Conservation (phyloP, 2,888 invertebrate species). For the Carabus problematicus region DNA sequence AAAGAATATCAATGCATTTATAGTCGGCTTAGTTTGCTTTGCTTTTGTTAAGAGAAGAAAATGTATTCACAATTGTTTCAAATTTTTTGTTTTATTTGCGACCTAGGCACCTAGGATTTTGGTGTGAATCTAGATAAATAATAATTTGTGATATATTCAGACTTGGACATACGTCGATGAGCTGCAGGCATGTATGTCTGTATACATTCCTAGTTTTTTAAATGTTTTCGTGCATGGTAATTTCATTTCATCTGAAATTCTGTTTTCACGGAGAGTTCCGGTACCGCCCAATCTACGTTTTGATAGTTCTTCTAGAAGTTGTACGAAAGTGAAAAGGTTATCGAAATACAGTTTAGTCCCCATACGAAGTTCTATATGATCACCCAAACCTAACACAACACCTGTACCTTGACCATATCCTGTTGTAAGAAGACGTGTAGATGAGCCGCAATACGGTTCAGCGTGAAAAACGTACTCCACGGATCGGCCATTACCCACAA, state of each 20-base stretch:
- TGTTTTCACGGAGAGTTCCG: conserved; percentile 39
- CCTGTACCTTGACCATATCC: conserved; percentile 40
- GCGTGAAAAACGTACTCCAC: conserved; percentile 47
- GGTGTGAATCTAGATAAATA: too few relatives aligned
- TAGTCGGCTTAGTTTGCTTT: too few relatives aligned
- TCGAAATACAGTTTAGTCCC: conserved; percentile 44
- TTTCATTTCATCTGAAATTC: conserved; percentile 23
- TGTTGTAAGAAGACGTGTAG: conserved; percentile 32
- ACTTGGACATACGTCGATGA: too few relatives aligned
- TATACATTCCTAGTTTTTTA: too few relatives aligned
- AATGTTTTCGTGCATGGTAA: conserved; percentile 7
- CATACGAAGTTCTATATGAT: conserved; percentile 34
- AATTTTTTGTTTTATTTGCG: too few relatives aligned
- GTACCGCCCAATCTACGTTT: conserved; percentile 35
- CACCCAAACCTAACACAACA: conserved; percentile 45
- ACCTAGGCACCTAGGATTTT: too few relatives aligned
- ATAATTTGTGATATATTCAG: too few relatives aligned
- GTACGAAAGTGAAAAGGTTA: conserved; percentile 44
- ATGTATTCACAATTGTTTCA: too few relatives aligned
- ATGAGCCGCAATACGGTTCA: conserved; percentile 47
- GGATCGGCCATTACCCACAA: conserved; percentile 49
- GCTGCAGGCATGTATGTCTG: too few relatives aligned
- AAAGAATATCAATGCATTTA: too few relatives aligned
- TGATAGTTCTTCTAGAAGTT: conserved; percentile 35
- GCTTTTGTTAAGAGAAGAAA: too few relatives aligned